Evolutionary conservation across 1,140 invertebrate species (phyloP).

Genomic region (Patella vulgata): DNA sequence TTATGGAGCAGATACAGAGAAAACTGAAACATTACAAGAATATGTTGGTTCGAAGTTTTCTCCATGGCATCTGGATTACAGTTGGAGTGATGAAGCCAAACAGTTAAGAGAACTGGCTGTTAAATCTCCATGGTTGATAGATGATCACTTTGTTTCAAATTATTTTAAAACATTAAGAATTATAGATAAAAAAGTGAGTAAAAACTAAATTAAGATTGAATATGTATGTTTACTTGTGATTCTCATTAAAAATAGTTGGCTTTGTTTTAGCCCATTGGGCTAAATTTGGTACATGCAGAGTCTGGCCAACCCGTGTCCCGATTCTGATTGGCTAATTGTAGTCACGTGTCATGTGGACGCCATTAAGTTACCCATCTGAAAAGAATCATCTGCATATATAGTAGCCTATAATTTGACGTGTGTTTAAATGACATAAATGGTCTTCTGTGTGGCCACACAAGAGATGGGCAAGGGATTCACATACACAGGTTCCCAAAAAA

Average conservation of each 20-base stretch:
- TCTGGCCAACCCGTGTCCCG: neutral
- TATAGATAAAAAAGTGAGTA: slow-evolving; percentile 55
- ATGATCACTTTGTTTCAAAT: slow-evolving; percentile 57
- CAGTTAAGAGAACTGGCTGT: slow-evolving; percentile 59
- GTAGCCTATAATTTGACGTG: too few species aligned
- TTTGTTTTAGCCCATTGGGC: neutral
- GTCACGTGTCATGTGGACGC: too few species aligned
- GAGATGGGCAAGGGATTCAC: too few species aligned
- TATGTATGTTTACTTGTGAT: too few species aligned
- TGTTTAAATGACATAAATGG: neutral
- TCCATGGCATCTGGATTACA: slow-evolving; percentile 64
- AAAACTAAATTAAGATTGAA: neutral
- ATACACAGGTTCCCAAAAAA: too few species aligned
- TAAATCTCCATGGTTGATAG: slow-evolving; percentile 60
- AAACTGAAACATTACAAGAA: slow-evolving; percentile 58
- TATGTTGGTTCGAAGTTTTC: slow-evolving; percentile 56
- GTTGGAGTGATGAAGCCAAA: slow-evolving; percentile 63
- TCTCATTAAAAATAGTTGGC: too few species aligned
- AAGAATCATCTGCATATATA: too few species aligned
- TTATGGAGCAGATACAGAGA: slow-evolving; percentile 55
- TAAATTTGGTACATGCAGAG: too few species aligned
- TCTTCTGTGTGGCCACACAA: neutral
- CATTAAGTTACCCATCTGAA: too few species aligned
- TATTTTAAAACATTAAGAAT: slow-evolving; percentile 63
- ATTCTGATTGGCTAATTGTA: neutral